phyloP scores from a whole-genome alignment of 2,797 vertebrate species.

The Octomys mimax region DNA sequence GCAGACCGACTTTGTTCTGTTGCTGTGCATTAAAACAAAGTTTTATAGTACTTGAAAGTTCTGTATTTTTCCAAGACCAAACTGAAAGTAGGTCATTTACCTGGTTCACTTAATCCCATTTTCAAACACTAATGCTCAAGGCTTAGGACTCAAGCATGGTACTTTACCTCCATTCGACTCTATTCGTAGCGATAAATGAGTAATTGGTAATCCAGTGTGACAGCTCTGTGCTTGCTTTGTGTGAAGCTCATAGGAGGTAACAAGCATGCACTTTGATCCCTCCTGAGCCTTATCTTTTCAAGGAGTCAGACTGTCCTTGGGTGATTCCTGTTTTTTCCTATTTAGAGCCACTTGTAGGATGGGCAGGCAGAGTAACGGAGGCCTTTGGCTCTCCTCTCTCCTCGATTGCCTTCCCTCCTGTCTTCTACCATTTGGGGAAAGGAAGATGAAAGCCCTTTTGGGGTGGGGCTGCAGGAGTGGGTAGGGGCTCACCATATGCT shows the following conservation, averaged over 20 bases:
- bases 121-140: slow-evolving; percentile 36
- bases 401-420: background rate
- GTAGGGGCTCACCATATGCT: background rate
- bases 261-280: background rate
- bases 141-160: background rate
- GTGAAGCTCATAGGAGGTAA: slow-evolving; percentile 38
- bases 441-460: background rate
- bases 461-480: background rate
- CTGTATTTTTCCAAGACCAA: background rate
- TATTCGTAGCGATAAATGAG: background rate
- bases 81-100: slow-evolving; percentile 41
- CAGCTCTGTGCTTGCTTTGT: background rate
- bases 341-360: background rate
- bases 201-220: background rate
- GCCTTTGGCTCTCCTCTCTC: background rate
- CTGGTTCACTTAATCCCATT: background rate
- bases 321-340: background rate
- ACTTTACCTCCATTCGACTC: background rate
- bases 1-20: background rate
- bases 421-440: background rate
- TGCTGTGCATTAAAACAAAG: slow-evolving; percentile 25
- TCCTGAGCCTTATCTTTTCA: background rate
- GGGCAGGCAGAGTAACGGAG: background rate
- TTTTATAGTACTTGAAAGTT: slow-evolving; percentile 9
- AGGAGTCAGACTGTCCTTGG: slow-evolving; percentile 17